Percentiles rank a stretch among this genome's conserved stretches.
phyloP scores from a whole-genome alignment of 2,113 vertebrate species.

The Taurulus bubalis region DNA sequence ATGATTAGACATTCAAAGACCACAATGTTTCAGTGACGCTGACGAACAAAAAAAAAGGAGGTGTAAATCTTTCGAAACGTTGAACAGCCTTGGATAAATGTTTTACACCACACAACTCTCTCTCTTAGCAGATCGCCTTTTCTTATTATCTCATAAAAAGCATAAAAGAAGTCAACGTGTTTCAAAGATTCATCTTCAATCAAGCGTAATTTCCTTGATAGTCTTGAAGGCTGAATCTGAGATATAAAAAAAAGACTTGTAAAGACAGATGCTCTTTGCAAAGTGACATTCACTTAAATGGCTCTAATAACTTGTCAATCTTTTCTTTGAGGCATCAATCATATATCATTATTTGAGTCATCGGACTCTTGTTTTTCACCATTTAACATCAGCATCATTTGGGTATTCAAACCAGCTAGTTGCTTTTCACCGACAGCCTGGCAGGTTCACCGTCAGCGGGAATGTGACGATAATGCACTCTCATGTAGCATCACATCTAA shows the following conservation, averaged over 20 bases:
- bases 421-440: conserved; percentile 22
- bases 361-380: neutral
- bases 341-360: neutral
- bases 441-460: conserved; percentile 32
- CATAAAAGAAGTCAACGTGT: neutral
- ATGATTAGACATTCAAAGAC: neutral
- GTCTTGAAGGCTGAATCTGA: neutral
- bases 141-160: neutral
- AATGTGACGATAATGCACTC: conserved; percentile 1
- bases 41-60: neutral
- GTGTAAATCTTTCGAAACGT: neutral
- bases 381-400: neutral
- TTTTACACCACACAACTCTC: neutral
- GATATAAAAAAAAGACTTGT: neutral
- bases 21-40: neutral
- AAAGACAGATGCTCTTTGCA: neutral
- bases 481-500: conserved; percentile 29
- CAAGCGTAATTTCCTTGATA: neutral
- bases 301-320: neutral
- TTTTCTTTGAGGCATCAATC: neutral
- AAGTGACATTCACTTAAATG: neutral
- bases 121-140: neutral
- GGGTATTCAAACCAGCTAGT: neutral
- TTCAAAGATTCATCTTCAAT: neutral
- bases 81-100: neutral